Evolutionary conservation across 2,888 invertebrate genomes (phyloP).

Genomic region (Leptopterna dolabrata): DNA sequence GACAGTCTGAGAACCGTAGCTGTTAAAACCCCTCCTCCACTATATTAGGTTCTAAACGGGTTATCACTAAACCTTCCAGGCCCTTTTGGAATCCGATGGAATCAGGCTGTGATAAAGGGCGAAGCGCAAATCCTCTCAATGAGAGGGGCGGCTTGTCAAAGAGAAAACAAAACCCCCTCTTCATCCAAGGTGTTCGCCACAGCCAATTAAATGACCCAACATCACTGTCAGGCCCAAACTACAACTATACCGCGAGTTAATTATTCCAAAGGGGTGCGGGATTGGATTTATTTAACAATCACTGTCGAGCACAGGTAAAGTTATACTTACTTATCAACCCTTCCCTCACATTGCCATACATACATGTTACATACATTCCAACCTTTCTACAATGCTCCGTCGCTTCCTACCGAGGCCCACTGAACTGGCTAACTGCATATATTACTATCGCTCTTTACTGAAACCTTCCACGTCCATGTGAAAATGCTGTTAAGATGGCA

Average conservation of each 20-base stretch:
- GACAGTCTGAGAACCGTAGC: not conserved
- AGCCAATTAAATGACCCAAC: conserved; percentile 19
- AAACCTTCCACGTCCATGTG: too few relatives aligned
- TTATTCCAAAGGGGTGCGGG: not conserved
- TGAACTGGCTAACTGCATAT: too few relatives aligned
- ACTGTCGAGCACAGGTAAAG: conserved; percentile 18
- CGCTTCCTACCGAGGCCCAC: not conserved
- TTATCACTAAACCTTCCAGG: not conserved
- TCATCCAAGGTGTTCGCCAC: not conserved
- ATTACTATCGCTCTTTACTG: too few relatives aligned
- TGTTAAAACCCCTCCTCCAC: not conserved
- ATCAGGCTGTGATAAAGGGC: not conserved
- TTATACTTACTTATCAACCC: not conserved
- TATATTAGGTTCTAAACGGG: not conserved
- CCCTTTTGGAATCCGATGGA: not conserved
- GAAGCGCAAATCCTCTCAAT: conserved; percentile 33
- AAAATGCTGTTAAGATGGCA: too few relatives aligned
- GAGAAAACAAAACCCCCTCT: conserved; percentile 35
- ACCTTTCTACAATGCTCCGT: too few relatives aligned
- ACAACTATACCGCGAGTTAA: conserved; percentile 29
- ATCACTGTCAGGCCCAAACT: conserved; percentile 29
- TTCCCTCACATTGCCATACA: not conserved
- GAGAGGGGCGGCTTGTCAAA: conserved; percentile 26
- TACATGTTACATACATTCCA: too few relatives aligned
- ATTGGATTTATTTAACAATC: conserved; percentile 29